Evolutionary conservation across 2,888 invertebrate species (phyloP).

Genomic region (Physocephala rufipes): DNA sequence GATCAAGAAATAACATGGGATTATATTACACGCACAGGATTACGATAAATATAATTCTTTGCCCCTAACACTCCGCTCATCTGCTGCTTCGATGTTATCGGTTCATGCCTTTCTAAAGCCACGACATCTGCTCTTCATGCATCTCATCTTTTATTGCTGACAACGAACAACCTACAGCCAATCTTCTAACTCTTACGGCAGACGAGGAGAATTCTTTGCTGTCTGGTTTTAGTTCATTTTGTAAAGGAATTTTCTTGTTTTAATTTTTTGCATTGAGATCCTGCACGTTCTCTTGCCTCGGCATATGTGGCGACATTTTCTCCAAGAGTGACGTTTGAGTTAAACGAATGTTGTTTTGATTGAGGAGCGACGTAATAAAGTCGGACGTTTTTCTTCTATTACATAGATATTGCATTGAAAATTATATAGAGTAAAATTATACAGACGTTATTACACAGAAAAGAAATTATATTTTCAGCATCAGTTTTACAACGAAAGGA

Average conservation of each 20-base stretch:
- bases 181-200: not conserved
- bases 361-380: too few species aligned
- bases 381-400: too few species aligned
- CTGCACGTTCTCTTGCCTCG: too few species aligned
- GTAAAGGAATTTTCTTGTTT: not conserved
- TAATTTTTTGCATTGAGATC: too few species aligned
- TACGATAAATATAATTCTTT: conserved; percentile 8
- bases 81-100: not conserved
- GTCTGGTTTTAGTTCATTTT: conserved; percentile 17
- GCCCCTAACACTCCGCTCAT: too few species aligned
- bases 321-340: not conserved
- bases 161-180: not conserved
- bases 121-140: not conserved
- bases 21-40: not conserved
- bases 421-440: too few species aligned
- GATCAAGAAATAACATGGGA: not conserved
- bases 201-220: not conserved
- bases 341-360: not conserved
- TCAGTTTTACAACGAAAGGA: too few species aligned
- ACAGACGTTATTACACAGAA: too few species aligned
- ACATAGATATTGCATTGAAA: too few species aligned
- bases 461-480: too few species aligned
- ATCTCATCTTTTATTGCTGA: too few species aligned
- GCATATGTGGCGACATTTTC: too few species aligned
- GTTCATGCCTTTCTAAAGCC: not conserved